Evolutionary conservation across 1,140 invertebrate species (phyloP).

Genomic region (Aphis craccivora): DNA sequence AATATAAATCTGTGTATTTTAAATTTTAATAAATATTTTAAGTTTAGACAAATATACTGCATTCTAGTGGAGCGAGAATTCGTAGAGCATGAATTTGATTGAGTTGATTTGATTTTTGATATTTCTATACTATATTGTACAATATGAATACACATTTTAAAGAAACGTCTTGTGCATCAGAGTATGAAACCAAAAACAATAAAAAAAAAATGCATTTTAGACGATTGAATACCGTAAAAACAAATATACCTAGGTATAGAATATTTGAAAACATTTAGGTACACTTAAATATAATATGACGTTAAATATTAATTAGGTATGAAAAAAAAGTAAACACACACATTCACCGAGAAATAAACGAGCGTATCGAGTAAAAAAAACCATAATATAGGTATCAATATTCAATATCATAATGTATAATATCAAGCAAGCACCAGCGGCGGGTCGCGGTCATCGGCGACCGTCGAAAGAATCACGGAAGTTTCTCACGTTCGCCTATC

Average conservation of each 20-base stretch:
- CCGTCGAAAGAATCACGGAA: slow-evolving; percentile 7
- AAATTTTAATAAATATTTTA: background rate
- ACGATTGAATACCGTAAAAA: background rate
- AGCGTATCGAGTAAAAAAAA: background rate
- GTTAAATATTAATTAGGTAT: background rate
- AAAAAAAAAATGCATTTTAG: background rate
- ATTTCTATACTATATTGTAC: background rate
- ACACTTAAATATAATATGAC: background rate
- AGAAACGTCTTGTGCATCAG: background rate
- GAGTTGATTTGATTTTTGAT: background rate
- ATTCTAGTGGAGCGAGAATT: background rate
- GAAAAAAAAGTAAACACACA: background rate
- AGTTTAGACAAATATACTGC: background rate
- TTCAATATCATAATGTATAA: background rate
- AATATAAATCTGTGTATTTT: background rate
- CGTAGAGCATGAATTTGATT: background rate
- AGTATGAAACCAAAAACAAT: background rate
- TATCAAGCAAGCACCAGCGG: background rate
- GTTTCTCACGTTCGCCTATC: slow-evolving; percentile 37
- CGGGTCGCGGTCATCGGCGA: background rate
- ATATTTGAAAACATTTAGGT: background rate
- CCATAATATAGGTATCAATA: too few relatives aligned
- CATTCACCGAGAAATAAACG: background rate
- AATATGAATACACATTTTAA: too few relatives aligned
- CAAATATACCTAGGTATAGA: background rate